Evolutionary conservation across 2,113 vertebrate species (phyloP).

Genomic region (Myanophis thanlyinensis): DNA sequence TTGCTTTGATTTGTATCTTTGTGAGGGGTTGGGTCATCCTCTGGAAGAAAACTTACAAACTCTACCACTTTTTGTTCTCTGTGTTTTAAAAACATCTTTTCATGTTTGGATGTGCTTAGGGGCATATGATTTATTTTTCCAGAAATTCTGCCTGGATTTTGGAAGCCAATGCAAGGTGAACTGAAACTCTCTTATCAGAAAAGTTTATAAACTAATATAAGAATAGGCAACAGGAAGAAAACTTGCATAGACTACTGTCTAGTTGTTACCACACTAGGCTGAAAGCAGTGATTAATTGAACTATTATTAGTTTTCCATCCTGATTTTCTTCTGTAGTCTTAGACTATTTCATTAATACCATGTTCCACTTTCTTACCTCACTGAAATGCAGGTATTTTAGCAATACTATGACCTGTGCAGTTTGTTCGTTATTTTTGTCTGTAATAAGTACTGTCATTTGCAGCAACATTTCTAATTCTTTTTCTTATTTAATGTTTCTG

Average conservation of each 20-base stretch:
- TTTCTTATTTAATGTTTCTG: neutral
- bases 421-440: neutral
- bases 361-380: neutral
- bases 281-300: neutral
- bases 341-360: neutral
- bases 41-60: neutral
- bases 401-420: neutral
- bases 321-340: too few species aligned
- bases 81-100: neutral
- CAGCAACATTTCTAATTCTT: neutral
- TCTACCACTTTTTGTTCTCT: neutral
- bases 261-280: neutral
- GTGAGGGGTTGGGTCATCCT: neutral
- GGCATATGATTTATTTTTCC: neutral
- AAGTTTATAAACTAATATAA: neutral
- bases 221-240: neutral
- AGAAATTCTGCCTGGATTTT: neutral
- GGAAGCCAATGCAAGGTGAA: neutral
- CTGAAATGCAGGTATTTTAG: slow-evolving; percentile 39
- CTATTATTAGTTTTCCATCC: neutral
- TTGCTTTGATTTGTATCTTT: slow-evolving; percentile 6
- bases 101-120: neutral
- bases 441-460: neutral
- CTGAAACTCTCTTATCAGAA: neutral
- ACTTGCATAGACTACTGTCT: neutral